These are phyloP conservation scores for Oppia nitens DNA, from an alignment of 1,140 invertebrate genomes.

Conservation along the genomic window DNA sequence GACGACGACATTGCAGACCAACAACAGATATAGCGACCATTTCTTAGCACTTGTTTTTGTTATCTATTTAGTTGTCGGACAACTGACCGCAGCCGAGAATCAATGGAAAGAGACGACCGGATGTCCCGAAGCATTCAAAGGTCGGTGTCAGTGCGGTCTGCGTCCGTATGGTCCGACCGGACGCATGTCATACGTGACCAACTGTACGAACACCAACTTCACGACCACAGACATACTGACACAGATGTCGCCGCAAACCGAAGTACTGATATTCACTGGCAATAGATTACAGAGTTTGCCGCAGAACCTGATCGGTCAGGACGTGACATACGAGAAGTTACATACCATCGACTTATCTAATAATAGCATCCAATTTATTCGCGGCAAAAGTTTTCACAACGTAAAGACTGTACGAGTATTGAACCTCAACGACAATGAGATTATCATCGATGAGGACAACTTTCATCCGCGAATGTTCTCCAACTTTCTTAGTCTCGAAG, in stretches of 20 bases:
- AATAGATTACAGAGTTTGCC: constrained; percentile 45
- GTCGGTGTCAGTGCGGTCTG: constrained; percentile 24
- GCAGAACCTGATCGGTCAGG: constrained; percentile 52
- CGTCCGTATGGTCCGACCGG: constrained; percentile 24
- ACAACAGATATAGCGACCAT: too few relatives aligned
- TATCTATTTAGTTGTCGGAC: too few relatives aligned
- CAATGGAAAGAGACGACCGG: neutral
- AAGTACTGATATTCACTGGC: constrained; percentile 53
- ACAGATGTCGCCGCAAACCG: constrained; percentile 43
- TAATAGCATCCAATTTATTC: constrained; percentile 53
- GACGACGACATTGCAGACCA: too few relatives aligned
- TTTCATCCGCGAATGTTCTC: constrained; percentile 54
- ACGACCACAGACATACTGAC: constrained; percentile 38
- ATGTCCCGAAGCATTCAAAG: constrained; percentile 25
- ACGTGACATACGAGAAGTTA: constrained; percentile 37
- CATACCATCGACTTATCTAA: constrained; percentile 55
- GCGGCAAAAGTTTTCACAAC: constrained; percentile 56
- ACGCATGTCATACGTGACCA: constrained; percentile 40
- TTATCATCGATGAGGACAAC: constrained; percentile 36
- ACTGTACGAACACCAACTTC: constrained; percentile 49
- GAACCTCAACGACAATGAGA: constrained; percentile 53
- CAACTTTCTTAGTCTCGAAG: constrained; percentile 51
- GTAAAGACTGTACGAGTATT: constrained; percentile 50
- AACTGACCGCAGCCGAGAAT: neutral
- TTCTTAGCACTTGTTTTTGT: too few relatives aligned